Evolutionary conservation across 2,113 vertebrate genomes (phyloP).

Genomic region (Paramisgurnus dabryanus): DNA sequence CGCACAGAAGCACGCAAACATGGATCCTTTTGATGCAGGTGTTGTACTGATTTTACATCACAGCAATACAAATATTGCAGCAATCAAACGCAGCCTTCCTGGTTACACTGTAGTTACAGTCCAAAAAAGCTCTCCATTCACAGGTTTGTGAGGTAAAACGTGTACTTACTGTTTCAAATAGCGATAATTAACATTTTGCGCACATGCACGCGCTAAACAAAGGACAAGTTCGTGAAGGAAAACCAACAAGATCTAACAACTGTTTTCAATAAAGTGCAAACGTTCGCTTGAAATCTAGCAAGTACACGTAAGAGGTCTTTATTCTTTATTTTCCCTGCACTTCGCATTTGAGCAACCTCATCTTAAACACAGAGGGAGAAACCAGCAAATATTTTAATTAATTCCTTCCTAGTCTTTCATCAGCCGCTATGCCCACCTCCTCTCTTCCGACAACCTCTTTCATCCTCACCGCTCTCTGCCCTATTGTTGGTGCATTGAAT

Average conservation of each 20-base stretch:
- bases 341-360: constrained; percentile 73
- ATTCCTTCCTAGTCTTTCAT: constrained; percentile 52
- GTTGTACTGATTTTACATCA: too few species aligned
- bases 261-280: constrained; percentile 64
- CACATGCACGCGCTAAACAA: neutral
- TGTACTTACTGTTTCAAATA: too few species aligned
- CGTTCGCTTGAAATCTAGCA: constrained; percentile 66
- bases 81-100: neutral
- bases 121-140: neutral
- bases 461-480: neutral
- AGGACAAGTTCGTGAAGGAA: neutral
- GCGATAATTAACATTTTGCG: neutral
- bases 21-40: too few species aligned
- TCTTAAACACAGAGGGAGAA: constrained; percentile 59
- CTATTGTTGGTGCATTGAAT: neutral
- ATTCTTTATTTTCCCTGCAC: constrained; percentile 72
- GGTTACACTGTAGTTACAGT: neutral
- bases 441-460: neutral
- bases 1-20: constrained; percentile 29
- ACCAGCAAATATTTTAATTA: constrained; percentile 72
- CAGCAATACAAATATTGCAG: constrained; percentile 13
- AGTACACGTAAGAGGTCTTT: constrained; percentile 69
- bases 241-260: constrained; percentile 56
- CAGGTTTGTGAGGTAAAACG: too few species aligned
- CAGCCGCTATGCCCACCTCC: constrained; percentile 4